Evolutionary conservation across 2,888 invertebrate genomes (phyloP).

Genomic region (Stenoptilia bipunctidactyla): DNA sequence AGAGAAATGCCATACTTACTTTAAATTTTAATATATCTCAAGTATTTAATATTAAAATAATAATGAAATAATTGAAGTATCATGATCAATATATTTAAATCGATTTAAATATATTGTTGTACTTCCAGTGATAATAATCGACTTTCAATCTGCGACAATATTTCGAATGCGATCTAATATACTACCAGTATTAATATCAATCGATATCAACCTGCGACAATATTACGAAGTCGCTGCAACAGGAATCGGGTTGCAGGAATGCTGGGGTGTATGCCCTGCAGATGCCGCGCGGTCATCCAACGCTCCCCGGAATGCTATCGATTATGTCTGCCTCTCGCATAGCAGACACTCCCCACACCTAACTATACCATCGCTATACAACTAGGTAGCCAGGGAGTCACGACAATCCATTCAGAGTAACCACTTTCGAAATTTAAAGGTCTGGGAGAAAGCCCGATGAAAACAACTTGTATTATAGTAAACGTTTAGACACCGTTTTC

Average conservation of each 20-base stretch:
- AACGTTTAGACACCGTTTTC: conserved; percentile 2
- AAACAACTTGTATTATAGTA: background rate
- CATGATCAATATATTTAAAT: too few species aligned
- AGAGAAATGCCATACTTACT: too few species aligned
- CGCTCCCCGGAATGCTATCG: background rate
- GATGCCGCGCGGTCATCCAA: background rate
- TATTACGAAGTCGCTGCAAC: too few species aligned
- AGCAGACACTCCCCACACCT: background rate
- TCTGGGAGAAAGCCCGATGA: background rate
- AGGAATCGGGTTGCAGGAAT: background rate
- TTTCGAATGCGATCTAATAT: too few species aligned
- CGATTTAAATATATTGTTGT: too few species aligned
- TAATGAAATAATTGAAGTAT: too few species aligned
- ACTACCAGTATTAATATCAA: too few species aligned
- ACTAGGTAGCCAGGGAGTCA: background rate
- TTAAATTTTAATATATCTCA: too few species aligned
- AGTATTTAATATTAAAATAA: too few species aligned
- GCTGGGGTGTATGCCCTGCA: background rate
- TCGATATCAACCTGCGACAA: too few species aligned
- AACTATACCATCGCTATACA: background rate
- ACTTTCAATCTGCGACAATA: too few species aligned
- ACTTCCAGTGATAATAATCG: too few species aligned
- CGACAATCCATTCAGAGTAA: background rate
- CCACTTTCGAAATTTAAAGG: background rate
- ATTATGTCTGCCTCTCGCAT: background rate